Evolutionary conservation across 2,888 invertebrate species (phyloP).

Genomic region (Drosophila hamatofila): DNA sequence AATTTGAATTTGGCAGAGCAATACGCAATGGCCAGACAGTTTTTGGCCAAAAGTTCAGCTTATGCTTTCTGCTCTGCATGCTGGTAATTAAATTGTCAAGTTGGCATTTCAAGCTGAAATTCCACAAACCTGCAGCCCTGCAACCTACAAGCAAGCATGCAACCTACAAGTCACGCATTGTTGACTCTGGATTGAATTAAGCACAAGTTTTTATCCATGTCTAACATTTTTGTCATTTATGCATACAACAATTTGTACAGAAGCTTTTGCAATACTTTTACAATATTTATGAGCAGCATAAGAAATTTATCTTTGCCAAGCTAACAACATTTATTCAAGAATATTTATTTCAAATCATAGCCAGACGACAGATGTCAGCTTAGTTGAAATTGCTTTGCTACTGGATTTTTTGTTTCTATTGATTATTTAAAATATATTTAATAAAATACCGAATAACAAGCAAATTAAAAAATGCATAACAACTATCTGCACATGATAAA

Average conservation of each 20-base stretch:
- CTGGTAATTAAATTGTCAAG: constrained; percentile 77
- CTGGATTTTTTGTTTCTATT: not conserved
- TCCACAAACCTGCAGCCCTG: constrained; percentile 6
- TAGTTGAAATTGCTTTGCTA: not conserved
- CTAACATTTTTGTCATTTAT: constrained; percentile 40
- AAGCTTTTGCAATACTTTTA: constrained; percentile 21
- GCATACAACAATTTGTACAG: constrained; percentile 27
- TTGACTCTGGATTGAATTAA: constrained; percentile 71
- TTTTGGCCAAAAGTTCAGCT: constrained; percentile 40
- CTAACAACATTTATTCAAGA: not conserved
- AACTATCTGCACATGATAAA: not conserved
- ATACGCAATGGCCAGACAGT: constrained; percentile 31
- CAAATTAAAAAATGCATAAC: not conserved
- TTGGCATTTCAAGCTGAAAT: constrained; percentile 27
- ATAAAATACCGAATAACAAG: not conserved
- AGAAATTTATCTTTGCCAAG: constrained; percentile 1
- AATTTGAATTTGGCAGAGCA: not conserved
- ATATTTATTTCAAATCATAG: not conserved
- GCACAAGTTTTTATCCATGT: constrained; percentile 31
- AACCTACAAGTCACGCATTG: constrained; percentile 57
- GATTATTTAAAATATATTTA: constrained; percentile 10
- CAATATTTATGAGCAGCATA: constrained; percentile 28
- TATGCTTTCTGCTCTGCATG: constrained; percentile 31
- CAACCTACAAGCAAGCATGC: constrained; percentile 24
- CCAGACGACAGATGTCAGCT: constrained; percentile 1